These are phyloP conservation scores for Lonchura striata DNA, from an alignment of 2,113 vertebrate genomes.

Conservation along the genomic window DNA sequence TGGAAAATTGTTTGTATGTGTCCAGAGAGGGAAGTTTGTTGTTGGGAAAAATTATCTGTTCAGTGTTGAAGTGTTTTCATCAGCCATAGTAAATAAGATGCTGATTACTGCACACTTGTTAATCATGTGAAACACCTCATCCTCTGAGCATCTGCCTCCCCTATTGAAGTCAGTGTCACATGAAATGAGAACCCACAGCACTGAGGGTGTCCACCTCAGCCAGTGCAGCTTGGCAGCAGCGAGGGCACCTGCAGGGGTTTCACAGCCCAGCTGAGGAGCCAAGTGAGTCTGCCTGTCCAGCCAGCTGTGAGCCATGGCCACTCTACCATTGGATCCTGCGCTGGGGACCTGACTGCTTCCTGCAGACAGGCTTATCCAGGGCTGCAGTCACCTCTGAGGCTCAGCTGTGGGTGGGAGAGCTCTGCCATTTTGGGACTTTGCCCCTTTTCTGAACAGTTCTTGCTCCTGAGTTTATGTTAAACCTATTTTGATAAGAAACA, in stretches of 20 bases:
- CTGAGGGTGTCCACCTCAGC: accelerated
- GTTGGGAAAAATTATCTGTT: not conserved
- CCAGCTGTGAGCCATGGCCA: accelerated
- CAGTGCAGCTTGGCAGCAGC: not conserved
- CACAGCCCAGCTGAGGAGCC: not conserved
- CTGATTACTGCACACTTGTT: not conserved
- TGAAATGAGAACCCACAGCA: not conserved
- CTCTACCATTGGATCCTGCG: accelerated
- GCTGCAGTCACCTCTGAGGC: not conserved
- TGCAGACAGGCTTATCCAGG: not conserved
- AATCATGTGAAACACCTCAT: not conserved
- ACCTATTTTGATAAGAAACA: not conserved
- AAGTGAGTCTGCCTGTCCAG: not conserved
- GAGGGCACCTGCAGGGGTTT: accelerated
- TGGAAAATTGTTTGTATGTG: not conserved
- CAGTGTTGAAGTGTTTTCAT: not conserved
- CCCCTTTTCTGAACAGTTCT: not conserved
- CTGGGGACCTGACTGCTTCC: not conserved
- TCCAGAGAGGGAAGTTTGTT: not conserved
- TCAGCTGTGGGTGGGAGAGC: not conserved
- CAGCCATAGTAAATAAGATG: not conserved
- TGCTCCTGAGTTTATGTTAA: not conserved
- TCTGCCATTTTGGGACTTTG: not conserved
- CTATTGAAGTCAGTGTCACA: not conserved
- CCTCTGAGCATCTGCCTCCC: not conserved